Conservation (phyloP, 2,797 vertebrate genomes). For the Hippoglossus hippoglossus region DNA sequence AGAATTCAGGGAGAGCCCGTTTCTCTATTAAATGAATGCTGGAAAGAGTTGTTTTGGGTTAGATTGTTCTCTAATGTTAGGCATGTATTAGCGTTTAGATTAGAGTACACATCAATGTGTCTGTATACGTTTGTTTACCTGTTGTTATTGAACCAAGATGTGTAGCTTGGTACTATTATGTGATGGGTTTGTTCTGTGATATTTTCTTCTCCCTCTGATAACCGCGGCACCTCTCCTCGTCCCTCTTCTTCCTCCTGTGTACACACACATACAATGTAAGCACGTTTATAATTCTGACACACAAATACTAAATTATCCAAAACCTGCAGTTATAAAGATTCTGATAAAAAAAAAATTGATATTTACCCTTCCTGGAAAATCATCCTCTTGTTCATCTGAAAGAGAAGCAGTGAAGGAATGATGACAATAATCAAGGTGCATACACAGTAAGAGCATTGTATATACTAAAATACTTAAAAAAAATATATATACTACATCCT, state of each 20-base stretch:
- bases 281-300: background rate
- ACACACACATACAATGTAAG: slow-evolving; percentile 11
- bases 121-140: slow-evolving; percentile 79
- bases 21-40: slow-evolving; percentile 96
- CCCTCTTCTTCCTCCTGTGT: slow-evolving; percentile 94
- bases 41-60: slow-evolving; percentile 10
- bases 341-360: background rate
- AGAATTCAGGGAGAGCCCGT: slow-evolving; percentile 95
- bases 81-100: background rate
- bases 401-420: slow-evolving; percentile 17
- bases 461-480: background rate
- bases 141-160: slow-evolving; percentile 98
- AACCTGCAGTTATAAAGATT: background rate
- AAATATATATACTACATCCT: background rate
- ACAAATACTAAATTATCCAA: background rate
- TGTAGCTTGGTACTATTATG: slow-evolving; percentile 96
- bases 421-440: background rate
- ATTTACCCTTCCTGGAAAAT: slow-evolving; percentile 93
- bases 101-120: background rate
- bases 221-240: slow-evolving; percentile 88
- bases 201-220: slow-evolving; percentile 91
- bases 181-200: slow-evolving; percentile 97
- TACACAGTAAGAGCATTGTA: background rate
- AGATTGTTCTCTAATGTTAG: background rate
- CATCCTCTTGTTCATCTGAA: slow-evolving; percentile 96